phyloP scores from a whole-genome alignment of 2,888 invertebrate genomes.

The Thyatira batis region DNA sequence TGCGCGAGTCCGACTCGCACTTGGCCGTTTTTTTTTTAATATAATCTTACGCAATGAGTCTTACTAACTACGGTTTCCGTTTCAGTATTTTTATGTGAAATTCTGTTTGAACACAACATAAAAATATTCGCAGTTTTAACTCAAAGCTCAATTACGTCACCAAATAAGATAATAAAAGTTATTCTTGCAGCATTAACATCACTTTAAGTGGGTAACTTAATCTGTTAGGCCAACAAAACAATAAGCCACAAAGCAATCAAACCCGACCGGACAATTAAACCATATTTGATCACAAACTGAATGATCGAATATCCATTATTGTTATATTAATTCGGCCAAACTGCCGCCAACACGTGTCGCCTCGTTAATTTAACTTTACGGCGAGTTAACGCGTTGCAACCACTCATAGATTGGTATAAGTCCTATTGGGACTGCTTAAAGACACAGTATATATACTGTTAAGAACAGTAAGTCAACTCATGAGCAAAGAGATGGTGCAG shows the following conservation, averaged over 20 bases:
- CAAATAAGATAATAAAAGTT: no score
- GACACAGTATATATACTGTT: background rate
- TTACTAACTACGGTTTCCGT: no score
- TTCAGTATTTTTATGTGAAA: no score
- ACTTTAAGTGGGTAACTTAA: no score
- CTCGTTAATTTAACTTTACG: background rate
- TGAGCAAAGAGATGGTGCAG: background rate
- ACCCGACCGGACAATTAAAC: background rate
- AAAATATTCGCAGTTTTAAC: no score
- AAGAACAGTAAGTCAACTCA: background rate
- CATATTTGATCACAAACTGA: background rate
- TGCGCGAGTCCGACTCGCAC: no score
- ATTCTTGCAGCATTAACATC: no score
- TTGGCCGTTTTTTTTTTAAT: no score
- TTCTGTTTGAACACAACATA: no score
- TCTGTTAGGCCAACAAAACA: background rate
- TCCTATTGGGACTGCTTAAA: background rate
- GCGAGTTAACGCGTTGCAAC: background rate
- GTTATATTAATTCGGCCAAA: background rate
- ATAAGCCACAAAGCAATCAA: background rate
- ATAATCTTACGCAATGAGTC: no score
- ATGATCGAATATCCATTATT: background rate
- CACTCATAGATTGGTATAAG: background rate
- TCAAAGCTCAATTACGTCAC: no score
- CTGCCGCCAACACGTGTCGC: background rate